These are phyloP conservation scores for Tupaia tana DNA, from an alignment of 2,113 vertebrate genomes.

Conservation along the genomic window DNA sequence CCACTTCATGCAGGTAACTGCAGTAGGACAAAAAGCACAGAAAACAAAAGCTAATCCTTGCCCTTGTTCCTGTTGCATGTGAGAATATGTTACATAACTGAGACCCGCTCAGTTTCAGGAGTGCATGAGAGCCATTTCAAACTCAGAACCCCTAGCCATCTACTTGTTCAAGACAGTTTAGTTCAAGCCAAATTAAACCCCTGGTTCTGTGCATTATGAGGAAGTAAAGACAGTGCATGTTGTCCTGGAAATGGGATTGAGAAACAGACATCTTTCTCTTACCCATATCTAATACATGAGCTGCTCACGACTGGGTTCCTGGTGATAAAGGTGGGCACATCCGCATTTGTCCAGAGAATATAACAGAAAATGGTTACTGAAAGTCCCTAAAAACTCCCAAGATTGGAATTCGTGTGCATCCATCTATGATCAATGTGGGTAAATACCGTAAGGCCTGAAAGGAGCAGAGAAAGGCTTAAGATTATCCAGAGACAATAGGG, in stretches of 20 bases:
- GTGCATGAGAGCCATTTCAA: background rate
- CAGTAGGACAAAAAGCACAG: accelerated
- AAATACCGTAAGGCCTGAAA: background rate
- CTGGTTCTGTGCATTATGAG: background rate
- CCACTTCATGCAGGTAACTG: too few relatives aligned
- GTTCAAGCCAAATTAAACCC: background rate
- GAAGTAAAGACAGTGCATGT: background rate
- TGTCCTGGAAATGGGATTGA: background rate
- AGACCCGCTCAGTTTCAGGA: background rate
- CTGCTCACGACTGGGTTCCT: background rate
- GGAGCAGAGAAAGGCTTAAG: background rate
- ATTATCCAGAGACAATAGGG: background rate
- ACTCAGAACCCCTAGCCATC: background rate
- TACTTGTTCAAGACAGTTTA: background rate
- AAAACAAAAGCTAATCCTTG: background rate
- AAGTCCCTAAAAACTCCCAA: background rate
- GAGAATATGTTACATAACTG: background rate
- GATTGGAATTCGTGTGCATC: too few relatives aligned
- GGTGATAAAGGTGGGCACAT: too few relatives aligned
- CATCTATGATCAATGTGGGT: background rate
- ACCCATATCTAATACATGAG: background rate
- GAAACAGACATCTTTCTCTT: background rate
- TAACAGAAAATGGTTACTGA: background rate
- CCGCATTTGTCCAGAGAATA: background rate
- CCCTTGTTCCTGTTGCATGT: background rate